Evolutionary conservation across 92 coral and sea anemone genomes (phyloP), one percentile per base, ranked within the genome.

Genomic region (Actinostola sp.): DNA sequence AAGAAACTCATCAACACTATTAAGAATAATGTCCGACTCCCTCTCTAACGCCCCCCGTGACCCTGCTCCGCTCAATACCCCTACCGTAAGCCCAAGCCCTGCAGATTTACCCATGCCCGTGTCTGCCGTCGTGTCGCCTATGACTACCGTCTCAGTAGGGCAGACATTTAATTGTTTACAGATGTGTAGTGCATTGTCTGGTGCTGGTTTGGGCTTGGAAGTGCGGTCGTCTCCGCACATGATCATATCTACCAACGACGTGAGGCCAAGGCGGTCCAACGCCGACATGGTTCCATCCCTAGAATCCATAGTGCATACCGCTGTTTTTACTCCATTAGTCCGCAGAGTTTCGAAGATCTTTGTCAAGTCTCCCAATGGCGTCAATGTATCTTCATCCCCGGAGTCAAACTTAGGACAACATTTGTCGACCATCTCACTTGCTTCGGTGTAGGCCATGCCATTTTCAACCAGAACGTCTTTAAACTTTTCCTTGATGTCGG

Each of bases 111-210:
- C 98, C 97, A 93, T 91, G 9, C 86, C 77, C 56, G 96, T 93
- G 70, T 93, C 98, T 10, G 97, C 93, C 0, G 88, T 83, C 11
- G 98, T 93, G 83, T 93, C 98, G 1, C 98, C 98, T 28, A 93
- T 82, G 17, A 93, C 83, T 27, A 84, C 93, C 14, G 97, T 82
- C 42, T 88, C 70, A 25, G 60, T 50, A 21, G 93, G 97, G 20
- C 86, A 84, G n/a, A 91, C 88, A 63, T 86, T 72, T 14, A 93
- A 67, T 45, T 69, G 86, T 51, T 84, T 50, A 26, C 98, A 93
- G 67, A 93, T 93, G 57, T 84, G 84, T n/a, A 93, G 87, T 14
- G 96, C 98, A 72, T 86, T 92, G 32, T 82, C 85, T 9, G 98
- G 97, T 31, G 94, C 88, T 43, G 98, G 98, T 82, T 93, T 93